Evolutionary conservation across 2,797 vertebrate species (phyloP).

Genomic region (Emys orbicularis): DNA sequence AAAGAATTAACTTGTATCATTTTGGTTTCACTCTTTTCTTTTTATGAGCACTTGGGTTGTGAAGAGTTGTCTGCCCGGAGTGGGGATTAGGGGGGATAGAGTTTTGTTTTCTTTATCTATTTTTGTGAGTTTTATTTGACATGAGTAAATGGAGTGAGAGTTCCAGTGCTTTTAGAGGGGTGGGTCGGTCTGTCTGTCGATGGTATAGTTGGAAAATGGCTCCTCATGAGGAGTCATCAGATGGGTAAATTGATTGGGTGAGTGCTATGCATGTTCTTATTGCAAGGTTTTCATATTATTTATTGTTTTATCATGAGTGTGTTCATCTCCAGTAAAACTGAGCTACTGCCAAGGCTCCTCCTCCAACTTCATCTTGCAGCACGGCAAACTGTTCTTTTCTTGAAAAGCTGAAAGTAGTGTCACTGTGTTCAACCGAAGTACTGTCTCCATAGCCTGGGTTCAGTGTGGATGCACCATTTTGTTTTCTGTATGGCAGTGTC

Average conservation of each 20-base stretch:
- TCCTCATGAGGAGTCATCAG: not conserved
- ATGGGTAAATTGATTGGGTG: not conserved
- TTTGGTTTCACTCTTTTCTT: not conserved
- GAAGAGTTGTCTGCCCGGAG: not conserved
- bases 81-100: not conserved
- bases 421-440: not conserved
- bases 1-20: not conserved
- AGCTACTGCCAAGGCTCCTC: not conserved
- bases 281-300: not conserved
- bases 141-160: not conserved
- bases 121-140: not conserved
- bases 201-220: not conserved
- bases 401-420: not conserved
- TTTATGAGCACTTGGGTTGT: not conserved
- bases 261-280: not conserved
- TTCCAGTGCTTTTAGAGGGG: not conserved
- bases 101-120: not conserved
- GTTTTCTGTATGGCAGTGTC: not conserved
- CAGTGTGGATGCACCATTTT: fast-evolving
- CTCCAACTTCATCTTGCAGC: not conserved
- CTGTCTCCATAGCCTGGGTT: not conserved
- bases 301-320: not conserved
- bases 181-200: not conserved
- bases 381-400: not conserved
- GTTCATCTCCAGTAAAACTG: not conserved